Evolutionary conservation across 2,113 vertebrate species (phyloP).

Genomic region (Pangasianodon hypophthalmus): DNA sequence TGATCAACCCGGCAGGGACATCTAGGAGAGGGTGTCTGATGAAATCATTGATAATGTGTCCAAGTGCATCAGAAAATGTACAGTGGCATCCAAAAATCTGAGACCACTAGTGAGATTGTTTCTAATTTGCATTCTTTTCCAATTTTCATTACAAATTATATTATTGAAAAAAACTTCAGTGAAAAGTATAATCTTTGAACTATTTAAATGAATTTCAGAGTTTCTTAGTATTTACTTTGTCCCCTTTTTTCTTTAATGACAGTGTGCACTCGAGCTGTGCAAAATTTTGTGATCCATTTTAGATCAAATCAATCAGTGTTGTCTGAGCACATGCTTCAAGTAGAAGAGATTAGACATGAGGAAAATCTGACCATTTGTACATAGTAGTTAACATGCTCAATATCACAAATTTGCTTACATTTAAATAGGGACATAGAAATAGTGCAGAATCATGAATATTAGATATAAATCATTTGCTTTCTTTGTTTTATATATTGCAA

Average conservation of each 20-base stretch:
- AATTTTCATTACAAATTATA: neutral
- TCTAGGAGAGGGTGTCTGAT: no score
- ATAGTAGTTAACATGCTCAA: neutral
- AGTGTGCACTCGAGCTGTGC: neutral
- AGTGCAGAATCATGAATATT: neutral
- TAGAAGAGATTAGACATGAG: neutral
- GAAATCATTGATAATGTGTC: neutral
- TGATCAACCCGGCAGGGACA: neutral
- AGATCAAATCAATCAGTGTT: neutral
- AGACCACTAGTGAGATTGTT: no score
- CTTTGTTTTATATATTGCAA: neutral
- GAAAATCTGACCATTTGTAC: neutral
- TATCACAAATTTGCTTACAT: neutral
- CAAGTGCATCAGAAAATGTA: neutral
- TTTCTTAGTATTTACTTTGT: neutral
- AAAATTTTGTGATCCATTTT: neutral
- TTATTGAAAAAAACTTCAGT: neutral
- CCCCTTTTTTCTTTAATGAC: neutral
- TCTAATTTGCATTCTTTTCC: neutral
- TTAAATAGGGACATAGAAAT: neutral
- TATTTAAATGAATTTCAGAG: neutral
- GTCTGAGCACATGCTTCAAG: neutral
- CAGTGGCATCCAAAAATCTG: neutral
- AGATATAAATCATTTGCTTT: neutral
- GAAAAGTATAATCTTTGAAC: neutral